phyloP scores from a whole-genome alignment of 2,888 invertebrate genomes.

The Drosophila melanosoma region DNA sequence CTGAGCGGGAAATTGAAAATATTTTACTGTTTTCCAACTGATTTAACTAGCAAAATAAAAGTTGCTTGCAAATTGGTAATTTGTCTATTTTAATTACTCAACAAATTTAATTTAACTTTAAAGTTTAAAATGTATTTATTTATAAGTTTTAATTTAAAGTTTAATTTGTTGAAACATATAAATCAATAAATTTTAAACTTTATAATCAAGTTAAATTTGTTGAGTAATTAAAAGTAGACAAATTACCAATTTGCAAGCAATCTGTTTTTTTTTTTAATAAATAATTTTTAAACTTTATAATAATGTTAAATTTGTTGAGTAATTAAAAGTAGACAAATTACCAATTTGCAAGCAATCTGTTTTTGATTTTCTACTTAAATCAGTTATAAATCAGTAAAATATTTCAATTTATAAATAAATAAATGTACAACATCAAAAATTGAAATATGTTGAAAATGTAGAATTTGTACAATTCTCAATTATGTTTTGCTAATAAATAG shows the following conservation, averaged over 20 bases:
- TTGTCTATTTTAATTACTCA: neutral
- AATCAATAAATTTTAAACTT: too few relatives aligned
- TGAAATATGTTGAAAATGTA: neutral
- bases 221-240: too few relatives aligned
- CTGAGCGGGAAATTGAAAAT: slow-evolving; percentile 46
- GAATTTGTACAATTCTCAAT: neutral
- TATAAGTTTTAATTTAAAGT: too few relatives aligned
- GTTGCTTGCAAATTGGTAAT: neutral
- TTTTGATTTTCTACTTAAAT: neutral
- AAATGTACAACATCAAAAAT: neutral
- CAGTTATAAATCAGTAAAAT: slow-evolving; percentile 10
- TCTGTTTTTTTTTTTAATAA: too few relatives aligned
- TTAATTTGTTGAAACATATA: too few relatives aligned
- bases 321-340: neutral
- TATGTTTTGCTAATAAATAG: neutral
- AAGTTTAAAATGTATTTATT: neutral
- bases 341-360: neutral
- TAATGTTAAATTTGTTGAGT: neutral
- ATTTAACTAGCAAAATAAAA: neutral
- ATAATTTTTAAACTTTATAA: neutral
- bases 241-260: too few relatives aligned
- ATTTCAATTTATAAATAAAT: slow-evolving; percentile 1
- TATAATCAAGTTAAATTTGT: too few relatives aligned
- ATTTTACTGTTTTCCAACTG: slow-evolving; percentile 8
- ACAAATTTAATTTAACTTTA: neutral